Evolutionary conservation across 2,797 vertebrate genomes (phyloP), one percentile per base, ranked within the genome.

Genomic region (Psittacula derbiana): DNA sequence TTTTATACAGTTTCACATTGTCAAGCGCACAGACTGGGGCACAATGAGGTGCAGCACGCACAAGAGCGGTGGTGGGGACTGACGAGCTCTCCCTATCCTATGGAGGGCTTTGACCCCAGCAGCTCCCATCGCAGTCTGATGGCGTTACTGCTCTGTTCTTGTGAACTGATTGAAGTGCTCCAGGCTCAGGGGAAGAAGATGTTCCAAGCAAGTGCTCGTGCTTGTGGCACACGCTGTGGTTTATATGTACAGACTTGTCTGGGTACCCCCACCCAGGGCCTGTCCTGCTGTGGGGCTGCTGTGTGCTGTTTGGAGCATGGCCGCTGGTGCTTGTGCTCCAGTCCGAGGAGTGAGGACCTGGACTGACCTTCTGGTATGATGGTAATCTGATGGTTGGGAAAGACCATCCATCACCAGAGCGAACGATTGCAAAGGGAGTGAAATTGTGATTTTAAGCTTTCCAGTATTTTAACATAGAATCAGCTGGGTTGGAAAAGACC

Each of bases 71-170:
- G 74, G 50, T 62, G 71, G 16, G 75, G 41, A 19, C 23, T 11
- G 28, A 5, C 2, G 20, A 46, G 17, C 38, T 1, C 7, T 20
- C 21, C 31, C 4, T 44, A 1, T 13, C 31, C 6, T 0, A 33
- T 10, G 21, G 24, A 43, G 53, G 43, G 41, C 7, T 64, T 50
- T 19, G 40, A 40, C n/a, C 19, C 13, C 10, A 1, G 1, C 58
- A 60, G 23, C 18, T 38, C 33, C 75, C 41, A 17, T 41, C 30
- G 41, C 52, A 40, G 3, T 33, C 40, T 15, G 43, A n/a, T 21
- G 71, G 33, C 16, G 27, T 31, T 49, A 36, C 43, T 5, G 4
- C 21, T 18, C 5, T 1, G 16, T 28, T 75, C 70, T 25, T 11
- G 33, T 38, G n/a, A 74, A 41, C 30, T 7, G 16, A 30, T 21